These are phyloP conservation scores for Platysteira castanea DNA, from an alignment of 2,113 vertebrate genomes.

Conservation along the genomic window DNA sequence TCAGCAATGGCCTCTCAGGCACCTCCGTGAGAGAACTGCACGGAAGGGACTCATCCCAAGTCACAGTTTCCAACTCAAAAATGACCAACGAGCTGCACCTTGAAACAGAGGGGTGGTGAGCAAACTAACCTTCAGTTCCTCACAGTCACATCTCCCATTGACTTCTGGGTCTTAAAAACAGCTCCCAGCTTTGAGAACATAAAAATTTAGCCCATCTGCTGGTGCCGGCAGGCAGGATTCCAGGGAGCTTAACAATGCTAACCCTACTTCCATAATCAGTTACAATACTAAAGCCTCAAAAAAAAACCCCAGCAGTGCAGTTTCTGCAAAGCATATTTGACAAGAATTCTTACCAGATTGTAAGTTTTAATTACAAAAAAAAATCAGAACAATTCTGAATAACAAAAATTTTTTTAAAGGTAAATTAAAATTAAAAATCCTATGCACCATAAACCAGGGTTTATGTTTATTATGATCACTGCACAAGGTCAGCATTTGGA, in stretches of 20 bases:
- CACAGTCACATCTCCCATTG: rapidly evolving
- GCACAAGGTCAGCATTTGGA: not conserved
- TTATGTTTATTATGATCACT: not conserved
- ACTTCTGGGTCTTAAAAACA: not conserved
- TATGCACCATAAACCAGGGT: not conserved
- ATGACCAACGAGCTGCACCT: not conserved
- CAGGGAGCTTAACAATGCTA: not conserved
- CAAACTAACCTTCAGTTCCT: not conserved
- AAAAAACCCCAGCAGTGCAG: not conserved
- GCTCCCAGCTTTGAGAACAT: not conserved
- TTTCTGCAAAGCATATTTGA: not conserved
- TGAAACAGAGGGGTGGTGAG: not conserved
- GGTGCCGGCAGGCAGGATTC: not conserved
- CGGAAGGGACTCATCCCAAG: not conserved
- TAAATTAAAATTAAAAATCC: not conserved
- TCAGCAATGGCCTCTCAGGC: not conserved
- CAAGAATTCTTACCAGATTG: not conserved
- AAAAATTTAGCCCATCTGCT: not conserved
- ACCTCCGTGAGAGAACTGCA: rapidly evolving
- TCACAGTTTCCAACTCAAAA: not conserved
- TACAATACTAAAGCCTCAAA: not conserved
- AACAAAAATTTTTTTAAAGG: not conserved
- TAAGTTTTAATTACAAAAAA: not conserved
- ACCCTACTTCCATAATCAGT: not conserved
- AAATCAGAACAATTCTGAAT: not conserved